phyloP scores from a whole-genome alignment of 2,888 invertebrate genomes.

The Plebejus argus region DNA sequence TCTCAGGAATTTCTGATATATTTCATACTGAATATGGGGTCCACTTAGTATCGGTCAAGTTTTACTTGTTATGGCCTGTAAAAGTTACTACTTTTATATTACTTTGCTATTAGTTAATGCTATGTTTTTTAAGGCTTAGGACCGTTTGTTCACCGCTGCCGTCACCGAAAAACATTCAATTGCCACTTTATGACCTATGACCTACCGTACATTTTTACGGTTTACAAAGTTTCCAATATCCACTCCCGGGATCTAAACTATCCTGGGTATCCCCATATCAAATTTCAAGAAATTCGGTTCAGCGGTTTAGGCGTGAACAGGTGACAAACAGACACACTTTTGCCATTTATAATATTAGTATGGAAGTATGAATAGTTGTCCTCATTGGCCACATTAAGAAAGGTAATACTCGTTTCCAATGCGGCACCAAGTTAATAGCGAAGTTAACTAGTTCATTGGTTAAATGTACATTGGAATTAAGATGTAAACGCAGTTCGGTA shows the following conservation, averaged over 20 bases:
- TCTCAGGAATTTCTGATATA: constrained; percentile 43
- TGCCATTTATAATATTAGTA: neutral
- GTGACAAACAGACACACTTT: neutral
- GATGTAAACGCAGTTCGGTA: constrained; percentile 6
- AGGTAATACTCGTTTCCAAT: neutral
- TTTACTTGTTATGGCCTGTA: neutral
- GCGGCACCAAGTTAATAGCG: neutral
- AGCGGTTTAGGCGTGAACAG: too few relatives aligned
- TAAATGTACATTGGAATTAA: constrained; percentile 17
- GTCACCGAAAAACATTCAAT: too few relatives aligned
- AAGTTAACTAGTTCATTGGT: neutral
- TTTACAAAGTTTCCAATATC: too few relatives aligned
- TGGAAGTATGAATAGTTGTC: neutral
- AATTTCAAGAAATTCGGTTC: too few relatives aligned
- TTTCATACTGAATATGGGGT: constrained; percentile 16
- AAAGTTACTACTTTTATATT: neutral
- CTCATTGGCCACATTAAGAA: neutral
- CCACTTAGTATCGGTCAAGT: constrained; percentile 6
- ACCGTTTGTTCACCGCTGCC: too few relatives aligned
- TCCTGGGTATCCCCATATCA: too few relatives aligned
- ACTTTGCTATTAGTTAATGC: neutral
- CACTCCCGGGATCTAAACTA: too few relatives aligned
- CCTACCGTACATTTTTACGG: too few relatives aligned
- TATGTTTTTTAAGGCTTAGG: neutral
- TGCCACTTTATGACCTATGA: too few relatives aligned